Evolutionary conservation across 2,113 vertebrate genomes (phyloP).

Genomic region (Eublepharis macularius): DNA sequence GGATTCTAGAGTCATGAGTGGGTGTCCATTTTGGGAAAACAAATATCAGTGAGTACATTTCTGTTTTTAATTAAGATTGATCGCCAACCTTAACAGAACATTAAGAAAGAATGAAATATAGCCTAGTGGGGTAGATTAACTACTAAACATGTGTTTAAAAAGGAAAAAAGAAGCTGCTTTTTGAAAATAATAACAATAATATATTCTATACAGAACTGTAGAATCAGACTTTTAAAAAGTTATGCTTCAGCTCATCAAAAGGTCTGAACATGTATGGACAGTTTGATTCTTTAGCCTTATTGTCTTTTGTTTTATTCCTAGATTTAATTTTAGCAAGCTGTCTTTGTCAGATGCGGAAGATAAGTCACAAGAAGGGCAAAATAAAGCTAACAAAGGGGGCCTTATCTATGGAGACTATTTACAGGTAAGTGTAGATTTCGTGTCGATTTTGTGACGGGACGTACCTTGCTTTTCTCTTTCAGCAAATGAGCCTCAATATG

Average conservation of each 20-base stretch:
- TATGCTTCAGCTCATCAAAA: neutral
- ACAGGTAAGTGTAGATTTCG: conserved; percentile 78
- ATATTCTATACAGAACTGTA: neutral
- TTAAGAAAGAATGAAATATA: neutral
- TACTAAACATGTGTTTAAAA: neutral
- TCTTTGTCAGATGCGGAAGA: conserved; percentile 76
- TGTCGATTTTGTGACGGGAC: neutral
- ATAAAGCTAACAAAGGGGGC: conserved; percentile 88
- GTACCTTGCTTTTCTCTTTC: neutral
- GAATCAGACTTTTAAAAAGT: neutral
- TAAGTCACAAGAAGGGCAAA: conserved; percentile 82
- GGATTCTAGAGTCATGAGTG: conserved; percentile 80
- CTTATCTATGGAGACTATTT: conserved; percentile 91
- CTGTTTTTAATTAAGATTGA: conserved; percentile 3
- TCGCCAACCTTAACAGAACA: neutral
- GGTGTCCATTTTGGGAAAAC: conserved; percentile 85
- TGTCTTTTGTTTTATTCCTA: conserved; percentile 43
- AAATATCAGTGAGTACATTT: conserved; percentile 80
- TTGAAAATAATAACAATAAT: neutral
- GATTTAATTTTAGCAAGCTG: conserved; percentile 75
- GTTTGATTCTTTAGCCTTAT: neutral
- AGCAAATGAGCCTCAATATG: neutral
- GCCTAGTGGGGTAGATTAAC: neutral
- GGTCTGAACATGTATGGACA: neutral
- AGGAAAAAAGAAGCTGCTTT: neutral